phyloP scores from a whole-genome alignment of 1,140 invertebrate species.

The Sminthurides bifidus region DNA sequence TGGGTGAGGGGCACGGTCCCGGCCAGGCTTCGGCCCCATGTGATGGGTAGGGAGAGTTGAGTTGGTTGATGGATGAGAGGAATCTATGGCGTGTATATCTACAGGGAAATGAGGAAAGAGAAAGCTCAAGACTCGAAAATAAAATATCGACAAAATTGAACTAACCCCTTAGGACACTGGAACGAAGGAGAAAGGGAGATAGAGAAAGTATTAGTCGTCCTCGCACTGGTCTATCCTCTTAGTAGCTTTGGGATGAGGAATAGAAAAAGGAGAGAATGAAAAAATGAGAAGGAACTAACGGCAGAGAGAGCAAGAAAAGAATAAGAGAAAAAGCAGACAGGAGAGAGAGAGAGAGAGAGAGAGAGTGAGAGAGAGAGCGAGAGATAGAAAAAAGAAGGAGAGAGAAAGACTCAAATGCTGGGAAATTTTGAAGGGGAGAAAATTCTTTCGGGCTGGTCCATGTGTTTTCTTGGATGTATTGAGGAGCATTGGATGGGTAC shows the following conservation, averaged over 20 bases:
- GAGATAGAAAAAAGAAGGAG: slow-evolving; percentile 12
- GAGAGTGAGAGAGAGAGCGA: neutral
- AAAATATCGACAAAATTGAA: slow-evolving; percentile 16
- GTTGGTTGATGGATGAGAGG: no score
- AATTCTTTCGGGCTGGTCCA: slow-evolving; percentile 5
- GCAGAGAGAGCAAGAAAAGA: neutral
- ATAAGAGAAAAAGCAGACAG: neutral
- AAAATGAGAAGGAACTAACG: no score
- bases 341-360: slow-evolving; percentile 6
- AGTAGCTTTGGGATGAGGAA: no score
- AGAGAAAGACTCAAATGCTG: no score
- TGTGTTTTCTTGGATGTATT: slow-evolving; percentile 11
- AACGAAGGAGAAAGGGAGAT: neutral
- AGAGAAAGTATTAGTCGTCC: no score
- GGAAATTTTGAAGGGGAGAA: no score
- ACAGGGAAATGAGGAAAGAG: no score
- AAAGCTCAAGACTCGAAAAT: slow-evolving; percentile 10
- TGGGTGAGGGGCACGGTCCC: neutral
- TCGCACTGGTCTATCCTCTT: no score
- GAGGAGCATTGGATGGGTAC: slow-evolving; percentile 1
- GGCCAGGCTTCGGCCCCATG: neutral
- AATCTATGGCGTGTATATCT: no score
- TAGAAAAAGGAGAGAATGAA: no score
- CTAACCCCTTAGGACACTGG: slow-evolving; percentile 10
- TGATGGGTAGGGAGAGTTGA: no score